These are phyloP conservation scores for Mya arenaria DNA, from an alignment of 1,140 invertebrate genomes.

Conservation along the genomic window DNA sequence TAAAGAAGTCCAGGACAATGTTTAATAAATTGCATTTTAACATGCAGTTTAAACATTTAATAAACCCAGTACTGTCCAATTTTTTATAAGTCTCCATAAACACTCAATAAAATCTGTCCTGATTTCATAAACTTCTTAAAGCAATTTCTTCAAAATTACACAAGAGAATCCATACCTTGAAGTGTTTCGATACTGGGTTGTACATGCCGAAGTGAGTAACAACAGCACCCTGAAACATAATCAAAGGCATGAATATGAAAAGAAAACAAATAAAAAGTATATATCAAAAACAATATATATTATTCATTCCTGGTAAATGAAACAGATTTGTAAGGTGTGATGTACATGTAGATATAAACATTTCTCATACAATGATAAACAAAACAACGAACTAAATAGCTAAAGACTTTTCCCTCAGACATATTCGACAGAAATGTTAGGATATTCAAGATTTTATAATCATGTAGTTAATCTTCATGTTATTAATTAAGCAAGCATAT, in stretches of 20 bases:
- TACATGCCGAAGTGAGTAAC: conserved; percentile 74
- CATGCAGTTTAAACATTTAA: neutral
- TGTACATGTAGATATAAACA: neutral
- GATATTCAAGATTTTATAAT: neutral
- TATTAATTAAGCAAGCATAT: neutral
- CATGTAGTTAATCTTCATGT: neutral
- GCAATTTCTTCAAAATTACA: neutral
- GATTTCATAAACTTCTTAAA: neutral
- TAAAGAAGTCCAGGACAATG: neutral
- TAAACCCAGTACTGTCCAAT: neutral
- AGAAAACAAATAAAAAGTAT: neutral
- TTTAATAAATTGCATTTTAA: neutral
- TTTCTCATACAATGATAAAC: no score
- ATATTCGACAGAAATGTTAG: neutral
- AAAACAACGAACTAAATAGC: no score
- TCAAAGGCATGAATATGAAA: neutral
- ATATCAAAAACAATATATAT: neutral
- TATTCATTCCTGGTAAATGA: neutral
- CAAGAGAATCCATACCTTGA: conserved; percentile 61
- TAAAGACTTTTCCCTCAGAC: neutral
- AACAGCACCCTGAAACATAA: conserved; percentile 57
- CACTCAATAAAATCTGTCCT: neutral
- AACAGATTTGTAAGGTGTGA: neutral
- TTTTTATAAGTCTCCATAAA: neutral
- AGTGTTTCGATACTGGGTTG: conserved; percentile 63